Evolutionary conservation across 1,140 invertebrate genomes (phyloP).

Genomic region (Antheraea mylitta): DNA sequence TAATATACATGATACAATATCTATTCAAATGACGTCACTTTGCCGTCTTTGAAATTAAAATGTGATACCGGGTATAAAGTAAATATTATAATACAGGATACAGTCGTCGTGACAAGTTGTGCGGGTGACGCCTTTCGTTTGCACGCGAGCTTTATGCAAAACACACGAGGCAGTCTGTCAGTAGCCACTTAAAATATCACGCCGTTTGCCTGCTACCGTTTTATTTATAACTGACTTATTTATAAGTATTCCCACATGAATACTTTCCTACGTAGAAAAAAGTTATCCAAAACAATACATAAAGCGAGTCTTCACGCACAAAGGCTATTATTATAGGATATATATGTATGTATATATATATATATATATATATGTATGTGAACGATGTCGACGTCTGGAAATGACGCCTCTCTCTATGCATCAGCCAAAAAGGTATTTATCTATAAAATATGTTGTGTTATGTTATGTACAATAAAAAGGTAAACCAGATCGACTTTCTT

Average conservation of each 20-base stretch:
- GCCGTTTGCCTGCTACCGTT: background rate
- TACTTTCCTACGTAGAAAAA: background rate
- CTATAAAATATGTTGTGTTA: too few relatives aligned
- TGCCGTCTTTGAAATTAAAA: background rate
- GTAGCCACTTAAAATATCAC: constrained; percentile 1
- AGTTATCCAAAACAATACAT: background rate
- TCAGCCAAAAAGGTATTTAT: too few relatives aligned
- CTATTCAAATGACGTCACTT: background rate
- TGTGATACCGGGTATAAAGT: background rate
- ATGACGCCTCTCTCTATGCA: too few relatives aligned
- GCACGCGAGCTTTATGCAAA: constrained; percentile 3
- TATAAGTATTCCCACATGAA: background rate
- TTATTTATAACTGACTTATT: constrained; percentile 2
- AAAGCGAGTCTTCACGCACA: too few relatives aligned
- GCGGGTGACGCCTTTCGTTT: background rate
- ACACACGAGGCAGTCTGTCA: constrained; percentile 2
- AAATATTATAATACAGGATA: constrained; percentile 3
- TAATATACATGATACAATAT: background rate
- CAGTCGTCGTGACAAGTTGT: constrained; percentile 3
- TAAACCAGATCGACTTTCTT: too few relatives aligned
- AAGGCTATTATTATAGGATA: too few relatives aligned
- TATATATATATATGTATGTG: too few relatives aligned
- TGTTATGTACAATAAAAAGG: too few relatives aligned
- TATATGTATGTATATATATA: too few relatives aligned
- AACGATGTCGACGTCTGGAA: too few relatives aligned